phyloP scores from a whole-genome alignment of 2,888 invertebrate genomes.

The Amblyjoppa proteus region DNA sequence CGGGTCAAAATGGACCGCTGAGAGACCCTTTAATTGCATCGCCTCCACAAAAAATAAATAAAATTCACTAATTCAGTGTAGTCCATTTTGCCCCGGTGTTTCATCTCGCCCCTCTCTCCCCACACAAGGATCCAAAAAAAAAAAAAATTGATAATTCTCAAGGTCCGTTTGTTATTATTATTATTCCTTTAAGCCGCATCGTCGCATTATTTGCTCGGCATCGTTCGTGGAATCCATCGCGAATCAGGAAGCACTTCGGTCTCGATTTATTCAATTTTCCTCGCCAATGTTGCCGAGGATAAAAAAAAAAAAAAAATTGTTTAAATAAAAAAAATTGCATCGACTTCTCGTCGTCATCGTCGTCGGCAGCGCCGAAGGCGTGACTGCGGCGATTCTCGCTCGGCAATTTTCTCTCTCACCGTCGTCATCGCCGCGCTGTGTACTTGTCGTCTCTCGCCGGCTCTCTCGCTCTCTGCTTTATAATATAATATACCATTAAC shows the following conservation, averaged over 20 bases:
- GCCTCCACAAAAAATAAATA: too few relatives aligned
- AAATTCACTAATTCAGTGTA: too few relatives aligned
- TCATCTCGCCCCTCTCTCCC: too few relatives aligned
- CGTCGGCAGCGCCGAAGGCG: constrained; percentile 51
- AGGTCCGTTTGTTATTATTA: not conserved
- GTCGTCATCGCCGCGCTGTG: constrained; percentile 37
- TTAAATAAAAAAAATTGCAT: constrained; percentile 12
- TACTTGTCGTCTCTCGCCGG: constrained; percentile 10
- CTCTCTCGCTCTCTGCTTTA: not conserved
- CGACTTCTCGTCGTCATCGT: constrained; percentile 34
- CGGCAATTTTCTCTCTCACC: constrained; percentile 62
- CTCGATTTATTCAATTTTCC: constrained; percentile 39
- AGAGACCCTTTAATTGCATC: too few relatives aligned
- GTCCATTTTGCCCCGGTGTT: too few relatives aligned
- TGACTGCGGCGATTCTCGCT: constrained; percentile 54
- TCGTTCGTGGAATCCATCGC: constrained; percentile 33
- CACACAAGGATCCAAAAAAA: too few relatives aligned
- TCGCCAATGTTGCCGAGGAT: constrained; percentile 7
- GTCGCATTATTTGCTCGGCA: constrained; percentile 40
- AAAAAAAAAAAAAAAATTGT: not conserved
- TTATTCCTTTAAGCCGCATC: constrained; percentile 13
- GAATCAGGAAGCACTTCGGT: constrained; percentile 56
- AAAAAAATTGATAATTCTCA: too few relatives aligned
- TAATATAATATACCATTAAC: constrained; percentile 3
- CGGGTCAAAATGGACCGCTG: too few relatives aligned